phyloP scores from a whole-genome alignment of 2,888 invertebrate species.

The Drosophila melanosoma region DNA sequence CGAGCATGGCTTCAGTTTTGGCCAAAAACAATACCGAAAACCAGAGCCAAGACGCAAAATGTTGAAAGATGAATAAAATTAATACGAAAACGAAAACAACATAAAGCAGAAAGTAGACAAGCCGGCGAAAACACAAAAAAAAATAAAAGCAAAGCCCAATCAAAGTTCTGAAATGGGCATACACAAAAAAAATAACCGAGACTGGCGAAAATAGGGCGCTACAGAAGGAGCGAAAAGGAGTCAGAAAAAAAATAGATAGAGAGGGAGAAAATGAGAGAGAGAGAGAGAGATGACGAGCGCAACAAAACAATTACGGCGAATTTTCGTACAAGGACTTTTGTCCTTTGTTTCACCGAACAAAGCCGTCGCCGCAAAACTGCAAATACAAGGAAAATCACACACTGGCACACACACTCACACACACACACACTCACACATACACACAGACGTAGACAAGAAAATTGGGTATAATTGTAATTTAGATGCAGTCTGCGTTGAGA shows the following conservation, averaged over 20 bases:
- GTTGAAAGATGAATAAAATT: constrained; percentile 1
- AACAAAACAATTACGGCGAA: constrained; percentile 68
- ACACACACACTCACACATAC: not conserved
- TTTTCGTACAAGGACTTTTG: constrained; percentile 56
- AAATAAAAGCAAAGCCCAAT: constrained; percentile 43
- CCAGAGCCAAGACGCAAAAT: constrained; percentile 54
- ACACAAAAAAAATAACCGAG: constrained; percentile 20
- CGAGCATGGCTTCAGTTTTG: constrained; percentile 18
- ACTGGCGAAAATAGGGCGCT: constrained; percentile 8
- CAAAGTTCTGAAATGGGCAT: constrained; percentile 35
- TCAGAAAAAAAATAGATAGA: not conserved
- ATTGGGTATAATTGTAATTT: constrained; percentile 73
- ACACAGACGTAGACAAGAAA: constrained; percentile 21
- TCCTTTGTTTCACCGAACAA: constrained; percentile 30
- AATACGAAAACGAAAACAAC: constrained; percentile 13
- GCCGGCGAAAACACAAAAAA: constrained; percentile 26
- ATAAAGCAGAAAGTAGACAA: constrained; percentile 27
- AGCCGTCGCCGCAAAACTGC: constrained; percentile 22
- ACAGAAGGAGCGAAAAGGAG: not conserved
- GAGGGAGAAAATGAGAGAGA: not conserved
- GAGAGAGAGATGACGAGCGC: not conserved
- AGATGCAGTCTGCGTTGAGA: constrained; percentile 55
- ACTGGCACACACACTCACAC: not conserved
- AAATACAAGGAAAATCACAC: constrained; percentile 19
- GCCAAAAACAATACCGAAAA: constrained; percentile 39